phyloP scores from a whole-genome alignment of 2,797 vertebrate species.

The Phataginus tricuspis region DNA sequence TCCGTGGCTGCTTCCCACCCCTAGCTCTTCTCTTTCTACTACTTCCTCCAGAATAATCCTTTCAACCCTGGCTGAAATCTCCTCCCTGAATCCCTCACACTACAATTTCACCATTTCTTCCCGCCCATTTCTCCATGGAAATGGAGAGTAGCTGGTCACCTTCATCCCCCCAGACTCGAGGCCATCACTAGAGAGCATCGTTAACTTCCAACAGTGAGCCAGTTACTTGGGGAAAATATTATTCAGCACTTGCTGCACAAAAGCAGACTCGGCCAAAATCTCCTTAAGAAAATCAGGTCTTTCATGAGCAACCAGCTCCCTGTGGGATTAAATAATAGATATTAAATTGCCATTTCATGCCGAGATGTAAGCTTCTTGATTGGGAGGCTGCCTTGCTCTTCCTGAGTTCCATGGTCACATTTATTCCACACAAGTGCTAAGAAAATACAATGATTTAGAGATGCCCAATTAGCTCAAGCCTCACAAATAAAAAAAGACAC shows the following conservation, averaged over 20 bases:
- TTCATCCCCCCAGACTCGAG: background rate
- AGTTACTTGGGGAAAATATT: background rate
- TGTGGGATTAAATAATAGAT: background rate
- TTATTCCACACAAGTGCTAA: background rate
- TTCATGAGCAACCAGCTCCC: constrained; percentile 27
- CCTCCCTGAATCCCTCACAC: background rate
- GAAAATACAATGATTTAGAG: background rate
- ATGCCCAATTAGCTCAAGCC: background rate
- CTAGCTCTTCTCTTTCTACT: background rate
- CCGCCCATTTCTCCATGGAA: background rate
- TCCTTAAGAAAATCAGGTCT: constrained; percentile 15
- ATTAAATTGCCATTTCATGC: constrained; percentile 36
- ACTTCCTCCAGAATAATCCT: background rate
- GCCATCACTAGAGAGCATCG: background rate
- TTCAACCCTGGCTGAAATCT: background rate
- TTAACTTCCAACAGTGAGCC: constrained; percentile 4
- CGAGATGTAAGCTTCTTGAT: background rate
- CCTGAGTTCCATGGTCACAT: background rate
- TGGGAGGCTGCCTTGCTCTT: background rate
- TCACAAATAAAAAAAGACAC: background rate
- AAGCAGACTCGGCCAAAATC: constrained; percentile 16
- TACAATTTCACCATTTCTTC: background rate
- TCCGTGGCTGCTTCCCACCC: background rate
- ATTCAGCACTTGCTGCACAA: background rate
- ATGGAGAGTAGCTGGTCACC: background rate